Conservation (phyloP, 2,113 vertebrate species). For the Lutjanus erythropterus region DNA sequence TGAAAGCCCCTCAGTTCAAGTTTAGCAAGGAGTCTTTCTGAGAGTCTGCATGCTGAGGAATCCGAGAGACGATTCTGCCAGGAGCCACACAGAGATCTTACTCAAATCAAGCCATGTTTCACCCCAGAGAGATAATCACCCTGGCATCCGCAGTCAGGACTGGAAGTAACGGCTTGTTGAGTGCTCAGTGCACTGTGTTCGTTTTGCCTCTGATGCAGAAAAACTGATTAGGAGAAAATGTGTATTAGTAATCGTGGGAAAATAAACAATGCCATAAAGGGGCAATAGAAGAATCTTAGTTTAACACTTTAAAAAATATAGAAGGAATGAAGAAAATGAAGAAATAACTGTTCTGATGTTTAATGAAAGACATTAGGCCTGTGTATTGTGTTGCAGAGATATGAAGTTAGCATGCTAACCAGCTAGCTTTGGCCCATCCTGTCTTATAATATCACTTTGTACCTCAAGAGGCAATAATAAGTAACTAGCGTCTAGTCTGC, state of each 20-base stretch:
- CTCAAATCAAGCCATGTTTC: slow-evolving; percentile 31
- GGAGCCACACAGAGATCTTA: slow-evolving; percentile 43
- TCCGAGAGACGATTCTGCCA: slow-evolving; percentile 49
- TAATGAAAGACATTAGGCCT: too few relatives aligned
- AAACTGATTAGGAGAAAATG: neutral
- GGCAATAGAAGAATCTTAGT: too few relatives aligned
- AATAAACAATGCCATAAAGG: neutral
- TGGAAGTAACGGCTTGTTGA: neutral
- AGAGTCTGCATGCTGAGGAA: slow-evolving; percentile 50
- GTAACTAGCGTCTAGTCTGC: too few relatives aligned
- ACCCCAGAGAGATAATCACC: slow-evolving; percentile 24
- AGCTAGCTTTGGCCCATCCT: too few relatives aligned
- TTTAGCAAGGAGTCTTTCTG: slow-evolving; percentile 34
- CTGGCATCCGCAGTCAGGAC: slow-evolving; percentile 2
- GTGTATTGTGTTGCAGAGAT: too few relatives aligned
- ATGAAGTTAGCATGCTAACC: too few relatives aligned
- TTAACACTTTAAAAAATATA: too few relatives aligned
- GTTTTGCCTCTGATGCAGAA: neutral
- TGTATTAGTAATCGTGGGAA: neutral
- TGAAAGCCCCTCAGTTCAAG: slow-evolving; percentile 52
- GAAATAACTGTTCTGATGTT: too few relatives aligned
- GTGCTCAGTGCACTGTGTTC: neutral
- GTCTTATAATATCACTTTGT: too few relatives aligned
- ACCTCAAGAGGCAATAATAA: too few relatives aligned
- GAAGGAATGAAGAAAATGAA: too few relatives aligned